Evolutionary conservation across 2,888 invertebrate genomes (phyloP).

Genomic region (Conchocele bisecta): DNA sequence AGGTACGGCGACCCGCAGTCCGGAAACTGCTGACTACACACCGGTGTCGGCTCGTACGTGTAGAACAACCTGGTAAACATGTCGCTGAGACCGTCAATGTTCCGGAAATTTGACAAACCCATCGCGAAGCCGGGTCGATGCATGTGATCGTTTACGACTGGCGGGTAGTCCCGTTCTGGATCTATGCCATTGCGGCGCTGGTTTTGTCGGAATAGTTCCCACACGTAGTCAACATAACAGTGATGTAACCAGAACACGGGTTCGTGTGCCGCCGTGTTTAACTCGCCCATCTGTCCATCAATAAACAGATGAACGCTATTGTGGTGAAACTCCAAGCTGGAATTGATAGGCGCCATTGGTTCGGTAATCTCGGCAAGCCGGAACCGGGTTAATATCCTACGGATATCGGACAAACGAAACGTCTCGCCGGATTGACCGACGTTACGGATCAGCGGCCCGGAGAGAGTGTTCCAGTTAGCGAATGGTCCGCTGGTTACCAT

Average conservation of each 20-base stretch:
- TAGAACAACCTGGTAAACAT: constrained; percentile 60
- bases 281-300: constrained; percentile 70
- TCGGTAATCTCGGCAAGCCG: constrained; percentile 61
- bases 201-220: constrained; percentile 68
- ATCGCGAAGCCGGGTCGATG: constrained; percentile 60
- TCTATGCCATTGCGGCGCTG: constrained; percentile 58
- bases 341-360: constrained; percentile 61
- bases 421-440: constrained; percentile 67
- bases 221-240: constrained; percentile 73
- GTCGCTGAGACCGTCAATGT: constrained; percentile 70
- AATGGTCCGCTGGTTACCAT: constrained; percentile 72
- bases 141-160: constrained; percentile 59
- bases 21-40: constrained; percentile 48
- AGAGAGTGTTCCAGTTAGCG: constrained; percentile 68
- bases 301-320: constrained; percentile 73
- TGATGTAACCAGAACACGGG: constrained; percentile 74
- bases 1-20: constrained; percentile 67
- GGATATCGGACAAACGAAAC: constrained; percentile 58
- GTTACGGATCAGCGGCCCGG: constrained; percentile 70
- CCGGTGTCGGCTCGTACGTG: constrained; percentile 57
- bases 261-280: constrained; percentile 72
- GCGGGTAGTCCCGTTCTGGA: constrained; percentile 63
- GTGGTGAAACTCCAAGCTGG: constrained; percentile 74
- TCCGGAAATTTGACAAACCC: constrained; percentile 68
- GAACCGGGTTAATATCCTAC: constrained; percentile 50